A percentile compares a stretch with the other conserved stretches of the same genome.
phyloP scores from a whole-genome alignment of 92 coral and sea anemone genomes.

The Phenganax marumi region DNA sequence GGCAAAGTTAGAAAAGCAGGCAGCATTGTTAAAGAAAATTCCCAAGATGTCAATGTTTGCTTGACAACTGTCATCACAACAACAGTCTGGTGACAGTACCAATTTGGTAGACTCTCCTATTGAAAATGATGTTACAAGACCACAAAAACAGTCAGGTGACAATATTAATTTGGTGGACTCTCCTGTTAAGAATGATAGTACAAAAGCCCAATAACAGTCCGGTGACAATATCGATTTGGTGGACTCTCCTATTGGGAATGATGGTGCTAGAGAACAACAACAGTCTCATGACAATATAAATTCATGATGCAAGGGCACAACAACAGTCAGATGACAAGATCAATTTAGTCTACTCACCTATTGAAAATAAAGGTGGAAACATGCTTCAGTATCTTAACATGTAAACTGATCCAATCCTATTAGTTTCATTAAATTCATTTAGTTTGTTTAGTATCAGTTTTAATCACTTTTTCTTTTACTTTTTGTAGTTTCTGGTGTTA shows the following conservation, averaged over 20 bases:
- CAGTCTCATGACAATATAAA: neutral
- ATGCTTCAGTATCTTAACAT: too few species aligned
- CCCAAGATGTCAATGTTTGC: constrained; percentile 9
- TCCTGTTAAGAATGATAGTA: neutral
- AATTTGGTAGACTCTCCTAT: constrained; percentile 1
- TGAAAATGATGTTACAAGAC: neutral
- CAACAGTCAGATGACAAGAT: neutral
- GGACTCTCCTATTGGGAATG: neutral
- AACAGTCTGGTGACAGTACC: neutral
- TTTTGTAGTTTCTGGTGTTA: neutral
- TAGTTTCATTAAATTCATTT: too few species aligned
- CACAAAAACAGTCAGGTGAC: constrained; percentile 7
- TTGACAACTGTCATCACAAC: neutral
- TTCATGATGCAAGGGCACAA: neutral
- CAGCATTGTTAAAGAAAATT: constrained; percentile 13
- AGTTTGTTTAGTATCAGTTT: neutral
- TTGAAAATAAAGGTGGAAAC: constrained; percentile 6
- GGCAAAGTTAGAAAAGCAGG: constrained; percentile 1
- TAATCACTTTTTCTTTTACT: neutral
- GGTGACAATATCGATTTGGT: neutral
- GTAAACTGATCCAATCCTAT: too few species aligned
- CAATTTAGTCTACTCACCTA: neutral
- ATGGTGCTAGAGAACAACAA: neutral
- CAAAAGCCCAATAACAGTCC: constrained; percentile 1
- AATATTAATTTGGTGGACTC: neutral